Evolutionary conservation across 2,113 vertebrate genomes (phyloP).

Genomic region (Malurus elegans): DNA sequence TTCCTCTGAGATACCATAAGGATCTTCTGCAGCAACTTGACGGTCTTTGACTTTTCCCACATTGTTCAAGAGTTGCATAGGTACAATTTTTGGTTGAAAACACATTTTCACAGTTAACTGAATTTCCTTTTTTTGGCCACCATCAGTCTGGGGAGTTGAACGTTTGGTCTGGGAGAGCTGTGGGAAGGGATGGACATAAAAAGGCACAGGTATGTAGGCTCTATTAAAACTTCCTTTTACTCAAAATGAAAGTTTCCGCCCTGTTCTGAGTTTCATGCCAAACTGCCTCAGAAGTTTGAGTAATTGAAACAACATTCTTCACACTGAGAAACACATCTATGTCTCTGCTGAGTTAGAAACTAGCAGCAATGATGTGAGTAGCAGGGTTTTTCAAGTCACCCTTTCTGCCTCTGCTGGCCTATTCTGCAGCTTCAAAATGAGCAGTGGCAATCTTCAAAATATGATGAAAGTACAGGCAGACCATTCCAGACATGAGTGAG

Average conservation of each 20-base stretch:
- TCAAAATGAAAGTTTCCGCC: slow-evolving; percentile 44
- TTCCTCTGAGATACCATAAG: background rate
- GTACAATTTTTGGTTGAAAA: background rate
- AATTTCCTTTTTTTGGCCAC: background rate
- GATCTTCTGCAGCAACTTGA: background rate
- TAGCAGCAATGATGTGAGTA: background rate
- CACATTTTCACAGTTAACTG: background rate
- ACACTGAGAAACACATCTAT: background rate
- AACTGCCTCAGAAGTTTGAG: background rate
- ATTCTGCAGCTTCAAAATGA: background rate
- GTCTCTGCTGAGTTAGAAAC: slow-evolving; percentile 22
- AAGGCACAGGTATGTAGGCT: background rate
- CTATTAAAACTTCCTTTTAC: background rate
- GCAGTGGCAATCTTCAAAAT: background rate
- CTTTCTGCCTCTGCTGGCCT: background rate
- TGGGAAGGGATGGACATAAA: background rate
- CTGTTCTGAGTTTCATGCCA: background rate
- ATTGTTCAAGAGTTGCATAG: background rate
- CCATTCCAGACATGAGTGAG: background rate
- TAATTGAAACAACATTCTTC: slow-evolving; percentile 38
- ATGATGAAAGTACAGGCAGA: rapidly evolving
- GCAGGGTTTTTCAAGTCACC: background rate
- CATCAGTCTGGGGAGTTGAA: background rate
- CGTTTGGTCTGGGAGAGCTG: background rate
- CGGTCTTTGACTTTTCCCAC: background rate